Conservation (phyloP, 2,888 invertebrate species). For the Ptilodon capucinus region DNA sequence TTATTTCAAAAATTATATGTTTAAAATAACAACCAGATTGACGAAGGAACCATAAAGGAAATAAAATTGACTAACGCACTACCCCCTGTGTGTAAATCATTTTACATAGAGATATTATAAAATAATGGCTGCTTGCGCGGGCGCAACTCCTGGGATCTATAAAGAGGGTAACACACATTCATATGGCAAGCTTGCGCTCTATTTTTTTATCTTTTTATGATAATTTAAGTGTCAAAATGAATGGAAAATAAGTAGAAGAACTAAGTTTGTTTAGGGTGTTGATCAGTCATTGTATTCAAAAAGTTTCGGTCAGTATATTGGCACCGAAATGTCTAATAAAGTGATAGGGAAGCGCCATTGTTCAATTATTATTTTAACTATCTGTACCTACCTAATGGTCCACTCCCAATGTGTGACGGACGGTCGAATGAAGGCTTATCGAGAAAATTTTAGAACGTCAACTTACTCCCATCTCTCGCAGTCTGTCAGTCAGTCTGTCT, state of each 20-base stretch:
- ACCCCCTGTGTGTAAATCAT: constrained; percentile 69
- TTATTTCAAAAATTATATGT: too few species aligned
- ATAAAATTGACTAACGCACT: constrained; percentile 51
- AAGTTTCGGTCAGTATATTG: background rate
- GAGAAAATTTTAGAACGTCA: too few species aligned
- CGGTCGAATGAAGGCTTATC: too few species aligned
- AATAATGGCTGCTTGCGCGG: constrained; percentile 34
- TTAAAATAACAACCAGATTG: background rate
- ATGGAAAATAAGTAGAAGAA: too few species aligned
- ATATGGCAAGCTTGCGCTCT: too few species aligned
- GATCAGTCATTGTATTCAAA: too few species aligned
- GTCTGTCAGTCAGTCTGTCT: too few species aligned
- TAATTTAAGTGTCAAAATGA: too few species aligned
- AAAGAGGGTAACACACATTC: background rate
- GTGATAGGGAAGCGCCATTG: background rate
- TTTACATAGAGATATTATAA: constrained; percentile 51
- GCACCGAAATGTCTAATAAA: background rate
- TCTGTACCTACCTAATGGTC: background rate
- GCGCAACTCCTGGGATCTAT: background rate
- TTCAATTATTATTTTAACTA: background rate
- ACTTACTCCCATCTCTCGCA: too few species aligned
- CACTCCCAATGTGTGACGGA: background rate
- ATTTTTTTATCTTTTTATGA: too few species aligned
- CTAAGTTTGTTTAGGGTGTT: too few species aligned
- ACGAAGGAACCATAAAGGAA: constrained; percentile 25